Conservation (phyloP, 2,888 invertebrate genomes). For the Eurois occulta region DNA sequence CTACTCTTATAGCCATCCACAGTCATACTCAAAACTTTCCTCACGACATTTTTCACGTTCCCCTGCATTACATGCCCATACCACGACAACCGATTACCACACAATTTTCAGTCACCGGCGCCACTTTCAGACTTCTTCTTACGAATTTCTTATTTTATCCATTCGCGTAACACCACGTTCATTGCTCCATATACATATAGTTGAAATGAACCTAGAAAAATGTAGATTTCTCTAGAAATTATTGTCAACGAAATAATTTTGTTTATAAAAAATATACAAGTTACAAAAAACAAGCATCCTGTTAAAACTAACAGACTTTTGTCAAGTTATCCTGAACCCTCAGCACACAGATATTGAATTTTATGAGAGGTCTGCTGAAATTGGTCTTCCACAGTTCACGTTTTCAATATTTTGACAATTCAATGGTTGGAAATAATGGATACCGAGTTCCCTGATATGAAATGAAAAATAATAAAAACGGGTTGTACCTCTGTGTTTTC, state of each 20-base stretch:
- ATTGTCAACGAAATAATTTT: background rate
- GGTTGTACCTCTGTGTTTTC: background rate
- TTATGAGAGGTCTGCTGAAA: slow-evolving; percentile 31
- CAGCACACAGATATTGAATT: slow-evolving; percentile 9
- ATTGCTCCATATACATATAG: too few relatives aligned
- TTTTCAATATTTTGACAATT: slow-evolving; percentile 67
- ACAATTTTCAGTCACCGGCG: too few relatives aligned
- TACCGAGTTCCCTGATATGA: slow-evolving; percentile 51
- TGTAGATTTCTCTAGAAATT: background rate
- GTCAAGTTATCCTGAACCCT: slow-evolving; percentile 50
- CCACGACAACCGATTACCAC: too few relatives aligned
- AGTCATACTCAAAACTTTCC: too few relatives aligned
- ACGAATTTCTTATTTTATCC: too few relatives aligned
- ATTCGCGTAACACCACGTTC: too few relatives aligned
- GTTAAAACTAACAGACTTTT: slow-evolving; percentile 3
- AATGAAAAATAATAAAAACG: slow-evolving; percentile 10
- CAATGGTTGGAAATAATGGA: slow-evolving; percentile 66
- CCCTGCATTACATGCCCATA: too few relatives aligned
- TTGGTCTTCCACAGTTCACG: slow-evolving; percentile 49
- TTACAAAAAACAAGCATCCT: background rate
- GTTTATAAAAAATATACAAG: background rate
- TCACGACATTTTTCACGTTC: too few relatives aligned
- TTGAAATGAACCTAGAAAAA: background rate
- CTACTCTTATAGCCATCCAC: too few relatives aligned
- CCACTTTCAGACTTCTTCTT: too few relatives aligned